A percentile compares a stretch with the other conserved stretches of the same genome.
phyloP scores from a whole-genome alignment of 2,113 vertebrate genomes.

The Salvator merianae region DNA sequence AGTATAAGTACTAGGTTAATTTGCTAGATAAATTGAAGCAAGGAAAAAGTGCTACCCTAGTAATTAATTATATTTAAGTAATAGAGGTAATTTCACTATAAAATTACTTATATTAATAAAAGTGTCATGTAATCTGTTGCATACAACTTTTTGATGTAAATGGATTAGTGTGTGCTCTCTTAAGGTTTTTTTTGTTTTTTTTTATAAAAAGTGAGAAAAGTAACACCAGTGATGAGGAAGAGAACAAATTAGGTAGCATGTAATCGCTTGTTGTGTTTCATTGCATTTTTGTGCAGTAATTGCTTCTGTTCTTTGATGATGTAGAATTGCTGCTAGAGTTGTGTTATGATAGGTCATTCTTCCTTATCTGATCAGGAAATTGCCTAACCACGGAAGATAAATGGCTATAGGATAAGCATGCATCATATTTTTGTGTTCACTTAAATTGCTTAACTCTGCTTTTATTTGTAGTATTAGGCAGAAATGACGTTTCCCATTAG shows the following conservation, averaged over 20 bases:
- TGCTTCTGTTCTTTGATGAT: background rate
- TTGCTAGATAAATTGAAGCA: constrained; percentile 26
- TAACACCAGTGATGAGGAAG: background rate
- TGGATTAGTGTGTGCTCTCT: background rate
- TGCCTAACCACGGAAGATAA: constrained; percentile 5
- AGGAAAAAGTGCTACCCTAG: constrained; percentile 22
- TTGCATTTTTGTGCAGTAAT: background rate
- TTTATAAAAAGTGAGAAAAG: background rate
- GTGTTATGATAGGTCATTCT: background rate
- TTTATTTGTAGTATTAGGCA: background rate
- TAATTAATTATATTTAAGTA: constrained; percentile 44
- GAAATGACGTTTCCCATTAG: background rate
- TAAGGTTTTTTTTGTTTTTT: background rate
- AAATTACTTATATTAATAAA: constrained; percentile 31
- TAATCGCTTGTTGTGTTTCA: background rate
- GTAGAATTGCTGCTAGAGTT: background rate
- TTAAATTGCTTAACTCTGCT: background rate
- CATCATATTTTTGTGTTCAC: background rate
- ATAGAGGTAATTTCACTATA: constrained; percentile 33
- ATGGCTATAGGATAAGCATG: background rate
- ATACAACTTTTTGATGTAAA: constrained; percentile 20
- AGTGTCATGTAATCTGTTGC: background rate
- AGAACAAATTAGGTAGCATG: background rate
- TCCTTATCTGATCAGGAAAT: constrained; percentile 26
- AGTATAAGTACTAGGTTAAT: constrained; percentile 22